Conservation (phyloP, 2,797 vertebrate genomes). For the Spinus pinus region DNA sequence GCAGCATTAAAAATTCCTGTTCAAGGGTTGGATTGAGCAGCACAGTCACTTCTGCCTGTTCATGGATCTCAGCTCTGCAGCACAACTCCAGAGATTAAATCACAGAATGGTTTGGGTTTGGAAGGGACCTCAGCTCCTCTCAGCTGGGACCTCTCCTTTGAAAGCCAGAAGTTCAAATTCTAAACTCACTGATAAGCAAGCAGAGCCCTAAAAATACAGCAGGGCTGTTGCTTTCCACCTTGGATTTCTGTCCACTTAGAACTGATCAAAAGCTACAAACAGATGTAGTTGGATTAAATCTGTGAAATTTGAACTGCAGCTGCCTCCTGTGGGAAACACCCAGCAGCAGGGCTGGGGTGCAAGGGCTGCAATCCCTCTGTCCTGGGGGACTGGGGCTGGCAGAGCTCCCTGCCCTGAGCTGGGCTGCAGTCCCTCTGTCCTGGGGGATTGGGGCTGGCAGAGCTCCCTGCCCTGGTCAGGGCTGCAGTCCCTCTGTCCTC, state of each 20-base stretch:
- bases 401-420: neutral
- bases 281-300: neutral
- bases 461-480: neutral
- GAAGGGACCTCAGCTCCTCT: neutral
- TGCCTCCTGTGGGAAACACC: neutral
- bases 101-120: neutral
- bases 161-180: neutral
- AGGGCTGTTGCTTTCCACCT: neutral
- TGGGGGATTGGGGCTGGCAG: neutral
- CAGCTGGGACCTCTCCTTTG: neutral
- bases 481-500: neutral
- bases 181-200: neutral
- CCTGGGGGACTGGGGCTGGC: neutral
- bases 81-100: neutral
- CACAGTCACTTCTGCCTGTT: neutral
- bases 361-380: rapidly evolving
- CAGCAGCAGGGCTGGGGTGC: neutral
- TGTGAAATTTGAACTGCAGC: neutral
- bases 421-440: neutral
- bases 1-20: neutral
- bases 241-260: neutral
- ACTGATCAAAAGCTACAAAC: neutral
- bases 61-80: neutral
- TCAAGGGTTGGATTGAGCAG: neutral
- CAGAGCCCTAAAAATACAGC: neutral